Evolutionary conservation across 2,113 vertebrate genomes (phyloP), one percentile per base, ranked within the genome.

Genomic region (Nerophis ophidion): DNA sequence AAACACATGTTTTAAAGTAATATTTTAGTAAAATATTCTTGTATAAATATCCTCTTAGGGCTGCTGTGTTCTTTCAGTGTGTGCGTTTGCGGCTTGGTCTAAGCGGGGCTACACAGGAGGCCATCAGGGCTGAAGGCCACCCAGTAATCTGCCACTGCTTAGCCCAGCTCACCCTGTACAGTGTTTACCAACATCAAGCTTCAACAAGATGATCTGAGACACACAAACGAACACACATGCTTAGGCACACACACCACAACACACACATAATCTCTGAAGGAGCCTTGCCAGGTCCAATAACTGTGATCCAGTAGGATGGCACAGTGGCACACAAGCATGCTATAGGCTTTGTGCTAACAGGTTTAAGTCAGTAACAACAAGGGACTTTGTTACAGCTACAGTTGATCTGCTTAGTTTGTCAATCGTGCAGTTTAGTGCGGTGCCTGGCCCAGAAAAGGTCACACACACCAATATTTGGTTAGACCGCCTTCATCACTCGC

Each of bases 121-220:
- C 61, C 51, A 17, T 36, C 14, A 48, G 56, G 35, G 48, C 45
- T 48, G 19, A 64, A 64, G 76, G 70, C 73, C 73, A 72, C 70
- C 66, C 58, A 63, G 74, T 60, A 70, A 65, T 68, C 69, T 65
- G 60, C 15, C 63, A 59, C 66, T 15, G 2, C 60, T 84, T 78
- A 86, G 68, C 72, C 77, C 40, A 71, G 80, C 82, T 88, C 87
- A 86, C 35, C 58, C 5, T 68, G 80, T 59, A 40, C 70, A 64
- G 68, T 84, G 87, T 87, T 87, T 85, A 89, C 82, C 72, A 85
- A 88, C 87, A 81, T 46, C 46, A 16, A 55, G 75, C 72, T 71
- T 70, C 73, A 49, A 66, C 77, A 58, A 75, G 72, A 85, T 81
- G 77, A 88, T 86, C 76, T 70, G 77, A 66, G 74, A 68, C 74